Evolutionary conservation across 2,113 vertebrate species (phyloP), one percentile per base, ranked within the genome.

Genomic region (Baryphthengus martii): DNA sequence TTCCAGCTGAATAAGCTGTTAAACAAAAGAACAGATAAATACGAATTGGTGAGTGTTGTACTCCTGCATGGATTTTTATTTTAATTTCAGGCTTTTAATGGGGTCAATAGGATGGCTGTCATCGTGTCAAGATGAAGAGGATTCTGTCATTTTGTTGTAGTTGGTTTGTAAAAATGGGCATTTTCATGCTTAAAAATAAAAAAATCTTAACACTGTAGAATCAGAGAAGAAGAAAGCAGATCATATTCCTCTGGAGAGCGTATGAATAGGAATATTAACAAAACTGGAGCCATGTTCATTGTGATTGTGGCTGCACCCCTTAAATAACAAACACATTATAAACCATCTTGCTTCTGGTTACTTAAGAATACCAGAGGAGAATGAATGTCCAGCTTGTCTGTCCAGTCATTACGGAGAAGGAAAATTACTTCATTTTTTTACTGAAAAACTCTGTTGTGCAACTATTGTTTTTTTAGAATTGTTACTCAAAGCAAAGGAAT

Each of bases 401-500:
- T 29, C 23, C 24, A n/a, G 40, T 59, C 68, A 50, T 35, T 10
- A 31, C 39, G 31, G 61, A 15, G 55, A 79, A 78, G 56, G 47
- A 78, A 84, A 93, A 83, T 68, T 0, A 91, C 66, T 92, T 86
- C 85, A 81, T 37, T 81, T 72, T 71, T 47, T 75, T 16, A 84
- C 83, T 28, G 11, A 93, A 53, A 9, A 55, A 88, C 18, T 39
- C 49, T 90, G 44, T 77, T 93, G 83, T 67, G 63, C 72, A 95
- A 90, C 50, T 47, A n/a, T 76, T 89, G 89, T 74, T 91, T 88
- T 88, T 73, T 74, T 5, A 47, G 68, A 26, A 35, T 2, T 52
- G 67, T 97, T 97, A 95, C 80, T 95, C 93, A 95, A 81, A 77
- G 81, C 91, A 95, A 81, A 96, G 70, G 90, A 88, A 94, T 88